These are phyloP conservation scores for Upupa epops DNA, from an alignment of 2,113 vertebrate species.

Conservation along the genomic window DNA sequence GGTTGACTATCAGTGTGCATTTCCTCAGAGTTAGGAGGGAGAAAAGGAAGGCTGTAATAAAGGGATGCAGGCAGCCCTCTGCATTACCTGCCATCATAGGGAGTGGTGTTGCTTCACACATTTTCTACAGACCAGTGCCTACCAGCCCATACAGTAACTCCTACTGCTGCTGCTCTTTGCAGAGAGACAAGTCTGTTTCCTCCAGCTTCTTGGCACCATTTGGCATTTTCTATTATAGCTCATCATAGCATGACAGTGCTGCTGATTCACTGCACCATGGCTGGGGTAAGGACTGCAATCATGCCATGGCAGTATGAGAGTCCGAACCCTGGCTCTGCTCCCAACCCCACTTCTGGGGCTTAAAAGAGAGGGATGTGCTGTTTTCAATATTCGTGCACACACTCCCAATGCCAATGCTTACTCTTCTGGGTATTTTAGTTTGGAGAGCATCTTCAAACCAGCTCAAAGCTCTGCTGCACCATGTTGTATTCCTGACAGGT, in stretches of 20 bases:
- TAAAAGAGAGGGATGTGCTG: neutral
- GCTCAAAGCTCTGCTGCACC: conserved; percentile 29
- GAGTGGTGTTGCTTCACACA: neutral
- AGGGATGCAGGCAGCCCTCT: neutral
- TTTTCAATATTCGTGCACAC: neutral
- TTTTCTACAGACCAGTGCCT: neutral
- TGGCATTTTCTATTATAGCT: conserved; percentile 5
- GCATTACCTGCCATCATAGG: neutral
- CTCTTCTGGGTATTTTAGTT: conserved; percentile 24
- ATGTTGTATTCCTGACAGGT: conserved; percentile 28
- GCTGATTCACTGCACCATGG: conserved; percentile 33
- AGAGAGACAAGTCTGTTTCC: neutral
- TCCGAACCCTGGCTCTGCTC: neutral
- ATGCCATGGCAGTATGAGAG: neutral
- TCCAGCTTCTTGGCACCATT: neutral
- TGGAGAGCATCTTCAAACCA: neutral
- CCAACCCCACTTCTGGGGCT: neutral
- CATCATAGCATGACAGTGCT: neutral
- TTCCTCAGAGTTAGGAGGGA: neutral
- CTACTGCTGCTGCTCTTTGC: neutral
- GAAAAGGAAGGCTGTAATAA: neutral
- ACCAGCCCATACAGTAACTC: neutral
- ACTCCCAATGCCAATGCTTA: neutral
- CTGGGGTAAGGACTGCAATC: neutral
- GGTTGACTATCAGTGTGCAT: neutral